Base-by-base conservation (phyloP, 2,888 invertebrate genomes). In the Callinectes sapidus region DNA sequence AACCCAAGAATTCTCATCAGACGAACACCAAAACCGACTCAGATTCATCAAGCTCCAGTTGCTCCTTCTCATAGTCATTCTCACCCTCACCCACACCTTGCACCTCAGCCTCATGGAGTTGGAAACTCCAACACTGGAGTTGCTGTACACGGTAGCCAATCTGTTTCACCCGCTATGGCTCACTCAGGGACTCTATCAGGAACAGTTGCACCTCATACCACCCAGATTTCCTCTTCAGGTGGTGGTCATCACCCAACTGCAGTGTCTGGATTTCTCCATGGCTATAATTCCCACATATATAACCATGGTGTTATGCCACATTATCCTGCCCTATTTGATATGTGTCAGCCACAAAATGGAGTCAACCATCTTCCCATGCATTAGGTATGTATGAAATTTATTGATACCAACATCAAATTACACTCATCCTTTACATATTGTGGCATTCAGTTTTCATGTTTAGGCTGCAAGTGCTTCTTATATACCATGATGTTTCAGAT, bases 221-320 rank as follows among this genome's bases (percentile, higher is more conserved):
- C 92, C 1, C 92, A 93, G 54, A 93, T 93, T 23, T 85, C 89
- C n/a, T 28, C 88, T 32, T 86, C 91, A 42, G 89, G 87, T 18
- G 90, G 91, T 28, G 90, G 90, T 8, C 91, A 93, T 61, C 93
- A 93, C 48, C 90, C 93, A 91, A 90, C 92, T 54, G 90, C 92
- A 18, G 90, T 92, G 90, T 88, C 92, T 16, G 91, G 93, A 13
- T 93, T 93, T 77, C 91, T 93, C 28, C 93, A 93, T 54, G 71
- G 90, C n/a, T 93, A 93, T 90, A 93, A 90, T 87, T 91, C 93
- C 0, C 91, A 90, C 87, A 88, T 93, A n/a, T 93, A 93, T 55
- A 93, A 93, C 28, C 93, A 93, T 42, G 71, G 89, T 87, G 93
- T 93, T 35, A 91, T 93, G 91, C 91, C 93, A 77, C 93, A 93